Percentiles rank a stretch among this genome's conserved stretches.
phyloP scores from a whole-genome alignment of 2,888 invertebrate genomes.

The Eupithecia insigniata region DNA sequence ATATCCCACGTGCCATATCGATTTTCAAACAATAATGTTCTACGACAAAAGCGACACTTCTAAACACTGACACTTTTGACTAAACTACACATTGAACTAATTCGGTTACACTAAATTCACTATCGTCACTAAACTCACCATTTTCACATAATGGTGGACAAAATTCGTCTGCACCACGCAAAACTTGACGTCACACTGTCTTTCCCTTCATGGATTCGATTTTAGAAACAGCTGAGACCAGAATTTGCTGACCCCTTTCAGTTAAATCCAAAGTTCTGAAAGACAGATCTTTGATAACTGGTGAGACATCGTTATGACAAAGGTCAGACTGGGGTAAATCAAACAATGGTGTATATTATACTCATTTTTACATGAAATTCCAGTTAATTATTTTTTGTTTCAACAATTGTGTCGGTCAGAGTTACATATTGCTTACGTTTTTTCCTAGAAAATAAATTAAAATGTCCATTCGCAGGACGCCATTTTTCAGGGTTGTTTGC shows the following conservation, averaged over 20 bases:
- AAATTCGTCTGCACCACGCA: constrained; percentile 5
- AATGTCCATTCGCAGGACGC: neutral
- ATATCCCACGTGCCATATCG: constrained; percentile 9
- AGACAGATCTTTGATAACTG: neutral
- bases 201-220: constrained; percentile 11
- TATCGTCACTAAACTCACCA: constrained; percentile 1
- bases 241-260: neutral
- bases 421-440: neutral
- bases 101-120: neutral
- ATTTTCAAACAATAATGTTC: constrained; percentile 1
- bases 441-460: neutral
- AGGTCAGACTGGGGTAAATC: neutral
- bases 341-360: neutral
- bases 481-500: neutral
- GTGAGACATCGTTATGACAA: neutral
- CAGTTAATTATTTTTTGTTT: neutral
- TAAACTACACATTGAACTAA: neutral
- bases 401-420: neutral
- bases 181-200: constrained; percentile 10
- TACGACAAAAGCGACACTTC: constrained; percentile 5
- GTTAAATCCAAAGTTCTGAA: no score
- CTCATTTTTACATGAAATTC: neutral
- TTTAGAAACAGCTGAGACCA: constrained; percentile 16
- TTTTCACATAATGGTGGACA: constrained; percentile 3
- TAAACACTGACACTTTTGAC: constrained; percentile 10